Conservation (phyloP, 2,113 vertebrate species). For the Eulacestoma nigropectus region DNA sequence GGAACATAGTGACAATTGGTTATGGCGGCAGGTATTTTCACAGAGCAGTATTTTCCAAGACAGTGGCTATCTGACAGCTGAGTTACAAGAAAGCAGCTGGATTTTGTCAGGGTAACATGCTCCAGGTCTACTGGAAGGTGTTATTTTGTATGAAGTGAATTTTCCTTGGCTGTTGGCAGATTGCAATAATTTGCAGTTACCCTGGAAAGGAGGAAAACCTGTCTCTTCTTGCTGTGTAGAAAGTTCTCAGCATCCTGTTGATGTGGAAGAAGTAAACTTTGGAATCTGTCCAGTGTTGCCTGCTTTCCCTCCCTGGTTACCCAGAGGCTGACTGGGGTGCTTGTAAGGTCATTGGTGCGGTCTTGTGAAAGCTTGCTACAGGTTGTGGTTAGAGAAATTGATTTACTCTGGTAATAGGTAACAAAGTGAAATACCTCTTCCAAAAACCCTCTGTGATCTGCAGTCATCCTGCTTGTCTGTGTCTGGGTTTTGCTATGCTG, state of each 20-base stretch:
- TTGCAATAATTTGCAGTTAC: background rate
- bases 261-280: background rate
- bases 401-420: background rate
- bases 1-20: too few relatives aligned
- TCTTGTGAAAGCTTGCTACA: background rate
- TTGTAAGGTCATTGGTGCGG: background rate
- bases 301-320: background rate
- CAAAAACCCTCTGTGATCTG: background rate
- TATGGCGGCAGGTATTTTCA: background rate
- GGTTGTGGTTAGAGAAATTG: background rate
- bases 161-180: background rate
- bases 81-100: background rate
- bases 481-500: background rate
- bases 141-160: background rate
- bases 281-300: background rate
- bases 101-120: background rate
- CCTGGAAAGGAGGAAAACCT: background rate
- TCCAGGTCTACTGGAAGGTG: background rate
- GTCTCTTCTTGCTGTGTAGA: background rate
- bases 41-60: background rate
- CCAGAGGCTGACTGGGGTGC: background rate
- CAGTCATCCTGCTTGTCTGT: background rate
- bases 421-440: background rate
- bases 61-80: background rate
- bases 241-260: background rate